Evolutionary conservation across 2,888 invertebrate genomes (phyloP).

Genomic region (Myopa tessellatipennis): DNA sequence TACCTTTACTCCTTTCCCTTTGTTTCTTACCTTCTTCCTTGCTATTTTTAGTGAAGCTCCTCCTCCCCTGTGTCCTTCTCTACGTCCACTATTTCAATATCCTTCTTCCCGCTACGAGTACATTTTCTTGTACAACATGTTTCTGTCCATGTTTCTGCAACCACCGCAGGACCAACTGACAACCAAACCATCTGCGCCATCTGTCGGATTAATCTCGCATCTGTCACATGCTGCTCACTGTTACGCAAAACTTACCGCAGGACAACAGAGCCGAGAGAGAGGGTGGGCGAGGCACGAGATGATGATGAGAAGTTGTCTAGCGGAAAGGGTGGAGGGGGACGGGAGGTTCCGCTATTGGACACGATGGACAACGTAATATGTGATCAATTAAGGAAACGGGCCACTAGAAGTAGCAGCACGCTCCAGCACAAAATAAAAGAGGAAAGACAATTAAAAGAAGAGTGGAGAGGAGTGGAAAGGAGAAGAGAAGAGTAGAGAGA

Average conservation of each 20-base stretch:
- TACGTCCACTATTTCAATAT: too few species aligned
- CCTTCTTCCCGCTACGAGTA: too few species aligned
- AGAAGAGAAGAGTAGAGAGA: not conserved
- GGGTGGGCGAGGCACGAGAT: too few species aligned
- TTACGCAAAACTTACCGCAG: conserved; percentile 23
- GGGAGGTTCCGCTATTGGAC: not conserved
- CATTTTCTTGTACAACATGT: too few species aligned
- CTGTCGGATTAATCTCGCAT: conserved; percentile 34
- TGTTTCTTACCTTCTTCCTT: too few species aligned
- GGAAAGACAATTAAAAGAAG: not conserved
- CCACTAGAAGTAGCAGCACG: conserved; percentile 6
- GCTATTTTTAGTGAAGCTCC: too few species aligned
- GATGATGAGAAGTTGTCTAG: not conserved
- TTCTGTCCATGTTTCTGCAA: too few species aligned
- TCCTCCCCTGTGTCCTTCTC: too few species aligned
- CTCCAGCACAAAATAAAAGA: not conserved
- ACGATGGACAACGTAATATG: conserved; percentile 18
- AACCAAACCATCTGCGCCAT: conserved; percentile 14
- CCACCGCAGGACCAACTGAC: not conserved
- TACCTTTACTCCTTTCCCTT: too few species aligned
- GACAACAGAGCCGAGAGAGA: not conserved
- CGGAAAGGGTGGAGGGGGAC: too few species aligned
- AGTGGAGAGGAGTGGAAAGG: too few species aligned
- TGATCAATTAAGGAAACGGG: conserved; percentile 29
- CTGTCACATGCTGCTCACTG: conserved; percentile 25